These are phyloP conservation scores for Diachasma alloeum DNA, from an alignment of 1,140 invertebrate genomes.

Conservation along the genomic window DNA sequence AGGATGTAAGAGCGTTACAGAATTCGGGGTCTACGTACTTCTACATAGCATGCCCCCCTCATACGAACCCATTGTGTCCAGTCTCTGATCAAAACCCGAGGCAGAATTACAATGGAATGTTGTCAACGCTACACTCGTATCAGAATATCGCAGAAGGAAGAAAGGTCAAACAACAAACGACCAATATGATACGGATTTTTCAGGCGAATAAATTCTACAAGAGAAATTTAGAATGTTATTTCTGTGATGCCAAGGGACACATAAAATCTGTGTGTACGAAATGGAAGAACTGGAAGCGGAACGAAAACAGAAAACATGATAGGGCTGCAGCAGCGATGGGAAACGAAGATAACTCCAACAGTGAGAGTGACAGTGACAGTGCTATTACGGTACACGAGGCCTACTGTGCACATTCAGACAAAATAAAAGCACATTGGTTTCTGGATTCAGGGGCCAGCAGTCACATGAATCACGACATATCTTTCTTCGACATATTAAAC, in stretches of 20 bases:
- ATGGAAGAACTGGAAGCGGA: not conserved
- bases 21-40: slow-evolving; percentile 11
- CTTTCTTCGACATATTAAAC: not conserved
- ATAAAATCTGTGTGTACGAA: not conserved
- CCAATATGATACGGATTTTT: not conserved
- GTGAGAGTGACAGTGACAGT: not conserved
- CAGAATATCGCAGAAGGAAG: slow-evolving; percentile 26
- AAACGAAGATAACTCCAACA: not conserved
- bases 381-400: not conserved
- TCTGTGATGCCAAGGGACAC: not conserved
- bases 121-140: slow-evolving; percentile 31
- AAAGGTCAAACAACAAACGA: not conserved
- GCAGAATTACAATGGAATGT: slow-evolving; percentile 26
- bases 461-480: not conserved
- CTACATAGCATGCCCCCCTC: slow-evolving; percentile 28
- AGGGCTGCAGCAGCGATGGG: not conserved
- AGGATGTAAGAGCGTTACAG: slow-evolving; percentile 3
- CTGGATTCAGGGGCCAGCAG: not conserved
- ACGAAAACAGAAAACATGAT: not conserved
- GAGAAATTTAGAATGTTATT: not conserved
- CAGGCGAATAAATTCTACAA: not conserved
- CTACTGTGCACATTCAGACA: not conserved
- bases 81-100: slow-evolving; percentile 33
- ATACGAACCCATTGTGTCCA: slow-evolving; percentile 33
- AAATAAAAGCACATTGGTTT: not conserved